Evolutionary conservation across 2,888 invertebrate genomes (phyloP), one percentile per base, ranked within the genome.

Genomic region (Dusona sp.): DNA sequence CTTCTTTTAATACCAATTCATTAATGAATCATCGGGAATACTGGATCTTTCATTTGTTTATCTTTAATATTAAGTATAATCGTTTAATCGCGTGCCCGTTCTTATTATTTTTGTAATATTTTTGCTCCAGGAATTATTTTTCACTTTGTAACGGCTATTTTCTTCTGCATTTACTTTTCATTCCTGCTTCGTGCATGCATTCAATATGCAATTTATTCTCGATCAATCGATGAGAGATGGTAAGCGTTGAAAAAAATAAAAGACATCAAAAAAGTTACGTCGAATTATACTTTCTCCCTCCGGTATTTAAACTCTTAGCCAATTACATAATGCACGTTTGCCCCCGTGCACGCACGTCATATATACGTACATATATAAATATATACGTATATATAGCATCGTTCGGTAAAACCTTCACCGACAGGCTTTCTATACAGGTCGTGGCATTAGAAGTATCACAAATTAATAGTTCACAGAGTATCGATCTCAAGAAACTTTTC

Each of bases 1-100:
- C 68, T 72, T 79, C 48, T 87, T 89, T 89, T 88, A 90, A 91
- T 91, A 91, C 90, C 89, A 91, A 91, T 91, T 90, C 84, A 86
- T 88, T 70, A 87, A 83, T 82, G 85, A 90, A 88, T 85, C 83
- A 87, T 88, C 85, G 82, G 87, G 88, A 92, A 92, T 93, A 92
- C 91, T 91, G 91, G 88, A 88, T 89, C 86, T 87, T 87, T 89
- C 77, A 80, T 87, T 83, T 88, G 86, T 88, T 70, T 84, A 87
- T 82, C 79, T 68, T 88, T 85, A 88, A 82, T 67, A 83, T 89
- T 88, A 89, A 89, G 87, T 88, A 85, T 86, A 87, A 88, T 79
- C 79, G 74, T 84, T 57, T 73, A 80, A 70, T 38, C 70, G 77
- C 80, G 77, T 84, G 78, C 79, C 78, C 54, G 75, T 65, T 74